phyloP scores from a whole-genome alignment of 2,888 invertebrate genomes.

The Aspidapion aeneum region DNA sequence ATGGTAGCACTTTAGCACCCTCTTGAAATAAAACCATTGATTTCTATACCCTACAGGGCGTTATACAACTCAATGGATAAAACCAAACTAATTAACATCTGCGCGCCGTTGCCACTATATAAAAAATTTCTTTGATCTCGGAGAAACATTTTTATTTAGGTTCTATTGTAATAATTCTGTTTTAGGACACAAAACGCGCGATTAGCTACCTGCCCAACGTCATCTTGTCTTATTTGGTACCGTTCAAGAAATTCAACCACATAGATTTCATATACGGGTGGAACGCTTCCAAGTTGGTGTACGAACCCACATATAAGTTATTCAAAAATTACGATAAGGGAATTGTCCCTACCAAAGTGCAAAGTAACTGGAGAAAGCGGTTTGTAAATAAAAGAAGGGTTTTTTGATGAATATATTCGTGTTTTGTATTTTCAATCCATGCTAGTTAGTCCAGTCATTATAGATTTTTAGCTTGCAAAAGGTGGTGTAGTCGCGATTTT shows the following conservation, averaged over 20 bases:
- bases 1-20: no score
- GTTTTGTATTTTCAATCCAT: neutral
- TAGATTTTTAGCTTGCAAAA: no score
- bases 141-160: neutral
- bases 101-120: no score
- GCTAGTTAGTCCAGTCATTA: no score
- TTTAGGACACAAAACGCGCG: constrained; percentile 8
- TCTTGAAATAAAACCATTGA: no score
- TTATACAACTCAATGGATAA: neutral
- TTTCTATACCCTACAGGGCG: no score
- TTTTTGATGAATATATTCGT: neutral
- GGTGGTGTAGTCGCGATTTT: no score
- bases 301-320: constrained; percentile 35
- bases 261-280: constrained; percentile 27
- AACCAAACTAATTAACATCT: no score
- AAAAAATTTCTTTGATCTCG: neutral
- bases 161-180: no score
- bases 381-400: neutral
- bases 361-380: neutral
- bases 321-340: constrained; percentile 7
- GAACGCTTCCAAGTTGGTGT: constrained; percentile 53
- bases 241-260: constrained; percentile 22
- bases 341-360: neutral
- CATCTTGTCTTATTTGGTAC: constrained; percentile 16
- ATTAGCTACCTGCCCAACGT: constrained; percentile 7